A percentile compares a stretch with the other conserved stretches of the same genome.
Evolutionary conservation across 2,797 vertebrate species (phyloP).

Genomic region (Sciurus vulgaris): DNA sequence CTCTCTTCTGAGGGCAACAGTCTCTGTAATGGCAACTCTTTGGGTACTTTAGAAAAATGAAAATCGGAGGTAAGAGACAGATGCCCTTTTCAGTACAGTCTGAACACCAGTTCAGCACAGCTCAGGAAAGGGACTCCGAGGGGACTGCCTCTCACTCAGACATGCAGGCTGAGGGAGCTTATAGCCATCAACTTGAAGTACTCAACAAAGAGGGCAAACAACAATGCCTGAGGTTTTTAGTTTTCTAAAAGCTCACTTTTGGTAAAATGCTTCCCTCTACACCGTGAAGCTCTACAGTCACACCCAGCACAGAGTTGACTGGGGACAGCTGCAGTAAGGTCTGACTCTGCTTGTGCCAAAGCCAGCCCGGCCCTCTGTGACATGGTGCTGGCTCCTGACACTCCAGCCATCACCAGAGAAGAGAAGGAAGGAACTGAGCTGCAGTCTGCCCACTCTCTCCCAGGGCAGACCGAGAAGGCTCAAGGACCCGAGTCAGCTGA

Average conservation of each 20-base stretch:
- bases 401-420: neutral
- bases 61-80: neutral
- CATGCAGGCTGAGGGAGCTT: neutral
- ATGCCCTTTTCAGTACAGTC: neutral
- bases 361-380: accelerated
- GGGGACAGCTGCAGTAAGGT: neutral
- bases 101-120: too few relatives aligned
- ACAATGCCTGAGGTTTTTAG: neutral
- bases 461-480: neutral
- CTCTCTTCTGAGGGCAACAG: neutral
- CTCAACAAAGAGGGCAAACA: neutral
- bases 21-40: neutral
- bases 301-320: neutral
- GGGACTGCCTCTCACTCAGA: neutral
- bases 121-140: too few relatives aligned
- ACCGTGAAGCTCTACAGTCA: neutral
- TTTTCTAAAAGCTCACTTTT: neutral
- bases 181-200: neutral
- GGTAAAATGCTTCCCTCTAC: neutral
- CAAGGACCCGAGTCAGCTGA: neutral
- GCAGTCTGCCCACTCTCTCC: neutral
- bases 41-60: neutral
- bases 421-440: neutral
- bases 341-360: neutral
- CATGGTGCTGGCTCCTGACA: accelerated